phyloP scores from a whole-genome alignment of 2,113 vertebrate species.

The Hippocampus comes region DNA sequence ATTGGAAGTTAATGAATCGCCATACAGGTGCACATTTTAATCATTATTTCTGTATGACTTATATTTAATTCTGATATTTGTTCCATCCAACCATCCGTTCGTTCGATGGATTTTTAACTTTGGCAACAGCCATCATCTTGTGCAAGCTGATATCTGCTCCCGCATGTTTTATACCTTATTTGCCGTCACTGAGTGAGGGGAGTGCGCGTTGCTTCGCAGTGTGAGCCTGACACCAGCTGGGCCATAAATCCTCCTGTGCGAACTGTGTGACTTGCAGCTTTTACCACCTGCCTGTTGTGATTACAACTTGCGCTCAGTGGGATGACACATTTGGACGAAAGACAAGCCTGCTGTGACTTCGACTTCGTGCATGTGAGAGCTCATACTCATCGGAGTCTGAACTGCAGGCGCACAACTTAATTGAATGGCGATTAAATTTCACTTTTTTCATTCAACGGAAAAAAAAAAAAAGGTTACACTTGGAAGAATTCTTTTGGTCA shows the following conservation, averaged over 20 bases:
- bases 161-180: background rate
- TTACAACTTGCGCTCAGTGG: slow-evolving; percentile 32
- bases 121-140: background rate
- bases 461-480: background rate
- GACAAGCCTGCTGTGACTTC: slow-evolving; percentile 14
- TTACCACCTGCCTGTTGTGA: slow-evolving; percentile 30
- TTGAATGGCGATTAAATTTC: slow-evolving; percentile 19
- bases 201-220: slow-evolving; percentile 3
- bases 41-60: background rate
- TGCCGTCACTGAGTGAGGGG: background rate
- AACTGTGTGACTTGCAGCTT: slow-evolving; percentile 13
- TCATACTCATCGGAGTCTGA: slow-evolving; percentile 18
- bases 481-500: slow-evolving; percentile 1
- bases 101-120: background rate
- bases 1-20: background rate
- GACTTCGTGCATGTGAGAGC: slow-evolving; percentile 6
- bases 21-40: background rate
- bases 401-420: slow-evolving; percentile 37
- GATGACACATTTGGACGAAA: slow-evolving; percentile 19
- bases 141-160: background rate
- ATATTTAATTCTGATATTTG: background rate
- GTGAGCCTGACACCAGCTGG: slow-evolving; percentile 16
- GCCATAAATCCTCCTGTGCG: slow-evolving; percentile 14
- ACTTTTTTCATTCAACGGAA: background rate
- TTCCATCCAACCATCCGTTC: background rate